Evolutionary conservation across 2,888 invertebrate genomes (phyloP).

Genomic region (Pelosia muscerda): DNA sequence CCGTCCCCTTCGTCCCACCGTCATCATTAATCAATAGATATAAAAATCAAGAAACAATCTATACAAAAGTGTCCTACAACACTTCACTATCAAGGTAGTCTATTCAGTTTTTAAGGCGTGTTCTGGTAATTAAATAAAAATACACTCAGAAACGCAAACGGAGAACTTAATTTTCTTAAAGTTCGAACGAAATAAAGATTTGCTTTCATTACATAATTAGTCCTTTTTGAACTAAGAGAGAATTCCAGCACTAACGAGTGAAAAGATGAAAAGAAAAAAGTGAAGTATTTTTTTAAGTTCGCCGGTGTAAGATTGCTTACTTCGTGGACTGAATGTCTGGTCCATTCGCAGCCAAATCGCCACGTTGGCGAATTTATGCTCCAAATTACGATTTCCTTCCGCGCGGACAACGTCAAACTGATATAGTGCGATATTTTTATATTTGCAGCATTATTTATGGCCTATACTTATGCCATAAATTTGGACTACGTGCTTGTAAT

Average conservation of each 20-base stretch:
- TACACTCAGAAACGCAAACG: conserved; percentile 17
- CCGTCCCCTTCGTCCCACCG: too few species aligned
- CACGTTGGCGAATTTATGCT: conserved; percentile 38
- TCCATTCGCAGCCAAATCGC: conserved; percentile 34
- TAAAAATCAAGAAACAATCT: neutral
- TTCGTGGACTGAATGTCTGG: conserved; percentile 23
- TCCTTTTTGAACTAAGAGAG: conserved; percentile 32
- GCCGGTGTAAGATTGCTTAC: conserved; percentile 25
- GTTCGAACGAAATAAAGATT: conserved; percentile 36
- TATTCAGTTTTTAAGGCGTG: neutral
- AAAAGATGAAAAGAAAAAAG: conserved; percentile 28
- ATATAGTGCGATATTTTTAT: conserved; percentile 22
- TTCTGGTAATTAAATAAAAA: conserved; percentile 10
- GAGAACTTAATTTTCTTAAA: conserved; percentile 34
- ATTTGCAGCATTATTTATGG: neutral
- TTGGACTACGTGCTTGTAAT: neutral
- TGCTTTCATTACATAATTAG: conserved; percentile 45
- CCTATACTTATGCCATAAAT: neutral
- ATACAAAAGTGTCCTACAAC: too few species aligned
- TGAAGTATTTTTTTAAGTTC: conserved; percentile 11
- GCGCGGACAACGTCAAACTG: conserved; percentile 24
- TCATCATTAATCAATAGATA: neutral
- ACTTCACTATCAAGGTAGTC: neutral
- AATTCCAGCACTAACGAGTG: conserved; percentile 36
- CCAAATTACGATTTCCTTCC: conserved; percentile 44